Conservation (phyloP, 2,113 vertebrate species). For the Neopipo cinnamomea region DNA sequence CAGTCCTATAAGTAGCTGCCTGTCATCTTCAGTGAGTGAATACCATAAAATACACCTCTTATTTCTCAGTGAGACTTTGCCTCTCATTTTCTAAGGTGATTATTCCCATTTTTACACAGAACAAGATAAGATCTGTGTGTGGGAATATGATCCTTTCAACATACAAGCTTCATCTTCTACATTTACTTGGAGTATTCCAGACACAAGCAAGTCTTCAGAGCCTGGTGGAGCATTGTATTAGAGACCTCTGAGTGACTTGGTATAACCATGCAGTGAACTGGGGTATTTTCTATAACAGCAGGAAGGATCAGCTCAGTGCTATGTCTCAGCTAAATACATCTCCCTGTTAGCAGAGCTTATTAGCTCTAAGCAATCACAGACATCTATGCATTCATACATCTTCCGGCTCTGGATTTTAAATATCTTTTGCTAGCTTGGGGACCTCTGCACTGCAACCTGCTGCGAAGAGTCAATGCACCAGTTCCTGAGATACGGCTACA, state of each 20-base stretch:
- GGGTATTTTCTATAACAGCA: not conserved
- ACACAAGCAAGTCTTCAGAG: not conserved
- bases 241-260: not conserved
- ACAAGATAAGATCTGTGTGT: not conserved
- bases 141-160: not conserved
- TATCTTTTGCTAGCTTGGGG: not conserved
- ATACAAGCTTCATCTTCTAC: not conserved
- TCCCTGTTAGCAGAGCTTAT: not conserved
- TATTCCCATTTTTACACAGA: not conserved
- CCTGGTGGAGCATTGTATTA: not conserved
- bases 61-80: not conserved
- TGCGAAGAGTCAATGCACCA: not conserved
- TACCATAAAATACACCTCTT: not conserved
- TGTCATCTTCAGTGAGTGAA: not conserved
- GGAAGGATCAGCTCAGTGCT: not conserved
- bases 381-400: not conserved
- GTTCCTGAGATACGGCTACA: accelerated
- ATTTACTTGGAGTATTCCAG: not conserved
- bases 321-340: not conserved
- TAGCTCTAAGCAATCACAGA: not conserved
- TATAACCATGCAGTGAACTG: not conserved
- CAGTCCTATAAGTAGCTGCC: not conserved
- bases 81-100: not conserved
- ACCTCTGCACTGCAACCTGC: not conserved
- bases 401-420: not conserved